Conservation (phyloP, 2,888 invertebrate genomes). For the Rotaria sp. region DNA sequence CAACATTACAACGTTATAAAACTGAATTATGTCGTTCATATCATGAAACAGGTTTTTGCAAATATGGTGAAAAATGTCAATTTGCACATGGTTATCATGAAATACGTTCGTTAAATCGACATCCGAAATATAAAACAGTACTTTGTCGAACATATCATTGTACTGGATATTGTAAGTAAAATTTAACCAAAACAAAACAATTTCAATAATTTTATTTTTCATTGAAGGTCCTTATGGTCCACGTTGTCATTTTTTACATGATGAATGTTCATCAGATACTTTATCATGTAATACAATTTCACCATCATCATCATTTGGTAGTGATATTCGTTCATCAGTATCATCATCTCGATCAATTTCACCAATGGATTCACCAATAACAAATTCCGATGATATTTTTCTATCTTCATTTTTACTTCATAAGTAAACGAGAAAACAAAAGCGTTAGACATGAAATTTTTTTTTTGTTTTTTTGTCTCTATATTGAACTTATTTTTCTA, state of each 20-base stretch:
- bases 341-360: conserved; percentile 34
- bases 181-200: neutral
- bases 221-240: conserved; percentile 75
- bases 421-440: neutral
- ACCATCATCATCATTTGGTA: neutral
- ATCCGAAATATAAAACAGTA: conserved; percentile 98
- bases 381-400: conserved; percentile 2
- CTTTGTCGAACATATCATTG: conserved; percentile 89
- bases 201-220: conserved; percentile 61
- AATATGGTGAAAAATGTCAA: conserved; percentile 95
- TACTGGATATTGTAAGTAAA: conserved; percentile 63
- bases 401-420: neutral
- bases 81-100: conserved; percentile 92
- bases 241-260: conserved; percentile 89
- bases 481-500: conserved; percentile 20
- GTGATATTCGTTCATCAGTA: conserved; percentile 28
- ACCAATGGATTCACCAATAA: conserved; percentile 18
- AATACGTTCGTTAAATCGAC: conserved; percentile 75
- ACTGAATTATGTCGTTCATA: conserved; percentile 94
- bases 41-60: conserved; percentile 71
- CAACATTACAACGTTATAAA: conserved; percentile 64
- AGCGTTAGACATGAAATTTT: neutral
- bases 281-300: neutral
- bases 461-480: neutral
- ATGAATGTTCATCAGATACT: conserved; percentile 19